A percentile compares a stretch with the other conserved stretches of the same genome.
Evolutionary conservation across 2,113 vertebrate species (phyloP).

Genomic region (Microtus oregoni): DNA sequence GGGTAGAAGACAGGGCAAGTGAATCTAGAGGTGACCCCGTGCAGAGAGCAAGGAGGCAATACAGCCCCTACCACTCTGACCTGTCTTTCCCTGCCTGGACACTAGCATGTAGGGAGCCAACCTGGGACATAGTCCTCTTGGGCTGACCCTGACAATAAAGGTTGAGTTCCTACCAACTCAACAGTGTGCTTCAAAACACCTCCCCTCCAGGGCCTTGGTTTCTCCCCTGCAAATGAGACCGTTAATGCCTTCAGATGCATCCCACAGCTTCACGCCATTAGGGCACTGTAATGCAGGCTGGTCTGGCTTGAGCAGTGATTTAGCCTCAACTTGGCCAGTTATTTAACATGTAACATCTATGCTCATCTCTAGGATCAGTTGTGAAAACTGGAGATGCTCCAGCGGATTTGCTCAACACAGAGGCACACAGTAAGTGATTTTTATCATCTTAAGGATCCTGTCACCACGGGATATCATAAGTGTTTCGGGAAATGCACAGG

Average conservation of each 20-base stretch:
- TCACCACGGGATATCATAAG: background rate
- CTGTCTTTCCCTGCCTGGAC: background rate
- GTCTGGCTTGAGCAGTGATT: fast-evolving
- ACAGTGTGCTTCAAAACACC: background rate
- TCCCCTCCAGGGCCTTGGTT: background rate
- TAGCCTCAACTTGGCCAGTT: background rate
- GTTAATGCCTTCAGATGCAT: background rate
- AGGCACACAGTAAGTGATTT: slow-evolving; percentile 70
- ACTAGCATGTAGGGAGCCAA: background rate
- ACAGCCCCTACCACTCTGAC: fast-evolving
- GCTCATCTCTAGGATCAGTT: slow-evolving; percentile 63
- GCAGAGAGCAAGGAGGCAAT: background rate
- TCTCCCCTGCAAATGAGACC: background rate
- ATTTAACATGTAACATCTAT: slow-evolving; percentile 7
- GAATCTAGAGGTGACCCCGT: background rate
- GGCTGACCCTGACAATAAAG: background rate
- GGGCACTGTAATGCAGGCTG: fast-evolving
- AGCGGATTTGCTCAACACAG: slow-evolving; percentile 36
- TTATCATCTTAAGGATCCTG: background rate
- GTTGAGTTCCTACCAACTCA: background rate
- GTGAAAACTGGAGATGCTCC: slow-evolving; percentile 51
- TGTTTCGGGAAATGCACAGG: background rate
- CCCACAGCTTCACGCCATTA: background rate
- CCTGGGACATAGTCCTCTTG: background rate
- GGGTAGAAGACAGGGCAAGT: background rate